Evolutionary conservation across 2,113 vertebrate species (phyloP), one percentile per base, ranked within the genome.

Genomic region (Chamaetylas fuelleborni): DNA sequence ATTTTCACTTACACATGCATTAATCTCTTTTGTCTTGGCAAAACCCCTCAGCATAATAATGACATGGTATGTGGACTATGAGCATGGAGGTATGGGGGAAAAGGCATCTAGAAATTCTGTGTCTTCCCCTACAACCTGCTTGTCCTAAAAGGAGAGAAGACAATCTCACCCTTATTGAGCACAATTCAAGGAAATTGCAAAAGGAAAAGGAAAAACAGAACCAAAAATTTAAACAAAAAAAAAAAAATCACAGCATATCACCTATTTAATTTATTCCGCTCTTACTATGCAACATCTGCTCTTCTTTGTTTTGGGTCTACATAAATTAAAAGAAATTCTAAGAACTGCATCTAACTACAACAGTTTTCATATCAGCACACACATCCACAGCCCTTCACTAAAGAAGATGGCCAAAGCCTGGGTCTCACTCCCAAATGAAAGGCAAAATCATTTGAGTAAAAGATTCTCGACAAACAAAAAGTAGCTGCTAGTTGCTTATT

Each of bases 401-500:
- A 84, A 66, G 51, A 84, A 66, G 38, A 74, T 14, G 45, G 48
- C 13, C 47, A 66, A 81, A 78, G 28, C 20, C 33, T 0, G 0
- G 1, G 56, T 5, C 51, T 38, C 58, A 19, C 54, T 85, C 67
- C 67, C 66, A 90, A 82, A 43, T 8, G 56, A 48, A 88, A 92
- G 78, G 38, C 40, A 90, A 93, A 94, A 76, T 22, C n/a, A n/a
- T 58, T 25, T 31, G 36, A 80, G 58, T 43, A n/a, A 34, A 87
- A 79, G 73, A 81, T 38, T 89, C 43, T 66, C 71, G 33, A 31
- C 60, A 81, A 95, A 80, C 6, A 86, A 93, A 74, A 92, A 51
- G 33, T 73, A 66, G 76, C 38, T 88, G 64, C 40, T 80, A 70
- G 86, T 70, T 93, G 67, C 38, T 83, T 94, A 92, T 88, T 95